phyloP scores from a whole-genome alignment of 1,140 invertebrate species.

The Pseudomyrmex flavicornis region DNA sequence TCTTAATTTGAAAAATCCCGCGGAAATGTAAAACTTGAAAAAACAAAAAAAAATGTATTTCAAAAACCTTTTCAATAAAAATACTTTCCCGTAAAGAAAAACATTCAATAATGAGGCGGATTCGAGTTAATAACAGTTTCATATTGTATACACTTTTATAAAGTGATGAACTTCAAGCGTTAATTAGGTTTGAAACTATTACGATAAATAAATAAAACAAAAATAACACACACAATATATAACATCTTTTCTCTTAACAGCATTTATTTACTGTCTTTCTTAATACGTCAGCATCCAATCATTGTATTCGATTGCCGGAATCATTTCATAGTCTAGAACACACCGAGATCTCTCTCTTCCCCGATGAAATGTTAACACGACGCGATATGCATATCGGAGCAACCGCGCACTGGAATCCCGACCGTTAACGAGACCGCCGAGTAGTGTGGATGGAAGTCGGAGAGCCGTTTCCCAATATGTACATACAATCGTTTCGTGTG shows the following conservation, averaged over 20 bases:
- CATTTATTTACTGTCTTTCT: not conserved
- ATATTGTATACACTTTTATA: not conserved
- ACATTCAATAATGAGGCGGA: no score
- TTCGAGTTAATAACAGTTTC: no score
- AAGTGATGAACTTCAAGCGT: not conserved
- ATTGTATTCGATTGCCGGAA: slow-evolving; percentile 3
- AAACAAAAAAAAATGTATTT: no score
- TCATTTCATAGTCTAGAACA: slow-evolving; percentile 18
- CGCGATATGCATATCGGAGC: slow-evolving; percentile 18
- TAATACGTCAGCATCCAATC: slow-evolving; percentile 20
- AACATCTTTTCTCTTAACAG: not conserved
- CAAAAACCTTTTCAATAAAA: no score
- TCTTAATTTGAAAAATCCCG: no score
- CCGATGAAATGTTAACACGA: slow-evolving; percentile 40
- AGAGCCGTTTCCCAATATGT: not conserved
- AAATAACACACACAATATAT: no score
- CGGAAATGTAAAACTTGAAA: no score
- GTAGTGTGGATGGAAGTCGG: not conserved
- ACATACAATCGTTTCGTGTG: slow-evolving; percentile 32
- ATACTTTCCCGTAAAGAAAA: no score
- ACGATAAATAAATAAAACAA: no score
- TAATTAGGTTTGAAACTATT: not conserved
- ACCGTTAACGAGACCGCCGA: slow-evolving; percentile 15
- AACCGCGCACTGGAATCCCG: slow-evolving; percentile 3
- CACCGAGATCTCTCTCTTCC: not conserved